A percentile compares a stretch with the other conserved stretches of the same genome.
Evolutionary conservation across 2,113 vertebrate species (phyloP).

Genomic region (Sminthopsis crassicaudata): DNA sequence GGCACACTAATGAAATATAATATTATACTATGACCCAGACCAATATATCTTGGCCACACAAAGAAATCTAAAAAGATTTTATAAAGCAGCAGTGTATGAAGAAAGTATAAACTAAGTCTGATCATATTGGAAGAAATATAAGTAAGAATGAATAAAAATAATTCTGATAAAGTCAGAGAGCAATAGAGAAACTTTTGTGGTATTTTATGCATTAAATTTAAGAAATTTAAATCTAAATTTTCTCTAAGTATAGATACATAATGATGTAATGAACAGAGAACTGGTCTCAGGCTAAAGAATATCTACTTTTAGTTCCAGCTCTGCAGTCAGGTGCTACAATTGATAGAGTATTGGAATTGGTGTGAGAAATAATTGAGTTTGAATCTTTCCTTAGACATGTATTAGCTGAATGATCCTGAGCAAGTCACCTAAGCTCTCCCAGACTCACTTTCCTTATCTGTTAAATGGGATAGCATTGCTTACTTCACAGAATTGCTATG

Average conservation of each 20-base stretch:
- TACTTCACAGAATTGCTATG: not conserved
- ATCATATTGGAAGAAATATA: not conserved
- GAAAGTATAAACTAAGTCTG: not conserved
- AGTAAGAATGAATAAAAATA: not conserved
- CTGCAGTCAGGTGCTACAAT: not conserved
- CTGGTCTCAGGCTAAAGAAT: no score
- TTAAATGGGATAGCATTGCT: not conserved
- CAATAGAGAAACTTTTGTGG: not conserved
- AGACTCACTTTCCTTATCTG: not conserved
- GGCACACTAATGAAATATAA: not conserved
- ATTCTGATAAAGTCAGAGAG: not conserved
- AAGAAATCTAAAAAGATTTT: not conserved
- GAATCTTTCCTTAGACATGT: not conserved
- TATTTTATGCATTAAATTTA: not conserved
- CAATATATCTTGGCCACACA: not conserved
- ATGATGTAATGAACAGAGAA: not conserved
- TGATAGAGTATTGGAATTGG: not conserved
- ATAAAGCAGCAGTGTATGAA: not conserved
- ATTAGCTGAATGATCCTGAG: not conserved
- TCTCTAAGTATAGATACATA: not conserved
- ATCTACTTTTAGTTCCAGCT: no score
- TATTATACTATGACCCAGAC: not conserved
- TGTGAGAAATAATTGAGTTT: not conserved
- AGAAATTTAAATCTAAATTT: not conserved
- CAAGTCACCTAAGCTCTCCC: not conserved